phyloP scores from a whole-genome alignment of 1,140 invertebrate genomes.

The Calliphora vicina region DNA sequence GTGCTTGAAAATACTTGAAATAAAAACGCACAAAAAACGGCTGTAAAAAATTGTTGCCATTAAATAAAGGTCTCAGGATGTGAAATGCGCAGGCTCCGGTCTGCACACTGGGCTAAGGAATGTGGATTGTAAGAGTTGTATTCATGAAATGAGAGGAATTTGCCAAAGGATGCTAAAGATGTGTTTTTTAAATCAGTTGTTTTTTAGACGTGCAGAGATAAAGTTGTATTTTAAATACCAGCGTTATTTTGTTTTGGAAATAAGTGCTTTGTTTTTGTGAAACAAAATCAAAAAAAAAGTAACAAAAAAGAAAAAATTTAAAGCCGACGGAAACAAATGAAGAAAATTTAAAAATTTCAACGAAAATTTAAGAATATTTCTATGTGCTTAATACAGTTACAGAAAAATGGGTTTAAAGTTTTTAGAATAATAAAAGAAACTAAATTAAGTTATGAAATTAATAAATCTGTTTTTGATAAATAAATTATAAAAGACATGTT shows the following conservation, averaged over 20 bases:
- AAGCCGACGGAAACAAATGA: not conserved
- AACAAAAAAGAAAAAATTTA: not conserved
- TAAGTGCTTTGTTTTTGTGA: not conserved
- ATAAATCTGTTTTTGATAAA: no score
- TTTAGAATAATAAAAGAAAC: not conserved
- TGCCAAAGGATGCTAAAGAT: not conserved
- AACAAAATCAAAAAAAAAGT: not conserved
- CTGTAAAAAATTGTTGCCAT: no score
- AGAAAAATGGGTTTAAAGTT: not conserved
- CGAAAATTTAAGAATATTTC: not conserved
- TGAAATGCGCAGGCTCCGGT: not conserved
- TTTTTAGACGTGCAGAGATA: conserved; percentile 20
- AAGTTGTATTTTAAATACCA: conserved; percentile 7
- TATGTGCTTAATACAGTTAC: not conserved
- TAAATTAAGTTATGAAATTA: not conserved
- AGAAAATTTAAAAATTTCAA: not conserved
- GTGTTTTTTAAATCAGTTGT: not conserved
- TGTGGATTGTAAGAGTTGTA: conserved; percentile 4
- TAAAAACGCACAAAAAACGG: not conserved
- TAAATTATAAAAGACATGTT: not conserved
- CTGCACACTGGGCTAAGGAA: not conserved
- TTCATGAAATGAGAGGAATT: not conserved
- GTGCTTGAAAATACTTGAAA: not conserved
- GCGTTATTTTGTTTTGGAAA: not conserved
- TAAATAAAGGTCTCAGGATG: no score